Evolutionary conservation across 2,888 invertebrate genomes (phyloP).

Genomic region (Micropterix aruncella): DNA sequence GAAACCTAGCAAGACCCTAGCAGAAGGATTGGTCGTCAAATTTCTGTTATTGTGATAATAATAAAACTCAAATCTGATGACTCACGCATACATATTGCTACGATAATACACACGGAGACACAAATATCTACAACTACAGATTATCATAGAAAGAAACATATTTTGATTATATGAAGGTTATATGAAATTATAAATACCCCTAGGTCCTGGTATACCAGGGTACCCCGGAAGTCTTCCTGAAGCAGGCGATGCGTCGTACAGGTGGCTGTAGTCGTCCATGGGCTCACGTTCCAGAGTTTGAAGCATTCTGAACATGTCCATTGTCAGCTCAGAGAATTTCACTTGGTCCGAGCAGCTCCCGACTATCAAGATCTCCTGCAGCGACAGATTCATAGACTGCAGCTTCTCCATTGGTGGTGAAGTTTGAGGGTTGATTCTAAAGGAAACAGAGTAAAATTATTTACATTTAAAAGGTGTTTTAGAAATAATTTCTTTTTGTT

Average conservation of each 20-base stretch:
- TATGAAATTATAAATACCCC: too few species aligned
- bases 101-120: too few species aligned
- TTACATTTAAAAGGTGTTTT: too few species aligned
- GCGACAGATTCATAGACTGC: conserved; percentile 69
- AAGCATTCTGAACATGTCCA: conserved; percentile 96
- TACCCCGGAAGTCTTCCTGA: conserved; percentile 39
- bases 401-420: conserved; percentile 82
- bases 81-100: too few species aligned
- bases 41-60: too few species aligned
- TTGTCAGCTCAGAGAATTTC: conserved; percentile 90
- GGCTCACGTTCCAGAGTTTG: conserved; percentile 91
- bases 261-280: conserved; percentile 65
- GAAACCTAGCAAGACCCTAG: too few species aligned
- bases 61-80: too few species aligned
- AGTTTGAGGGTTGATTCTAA: conserved; percentile 65
- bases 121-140: too few species aligned
- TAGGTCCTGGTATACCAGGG: conserved; percentile 15
- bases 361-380: conserved; percentile 89
- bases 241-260: conserved; percentile 30
- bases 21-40: too few species aligned
- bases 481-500: too few species aligned
- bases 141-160: too few species aligned
- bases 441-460: conserved; percentile 17
- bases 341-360: conserved; percentile 91
- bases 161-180: too few species aligned